Base-by-base conservation (phyloP, 2,113 vertebrate species). In the Spheniscus mendiculus region DNA sequence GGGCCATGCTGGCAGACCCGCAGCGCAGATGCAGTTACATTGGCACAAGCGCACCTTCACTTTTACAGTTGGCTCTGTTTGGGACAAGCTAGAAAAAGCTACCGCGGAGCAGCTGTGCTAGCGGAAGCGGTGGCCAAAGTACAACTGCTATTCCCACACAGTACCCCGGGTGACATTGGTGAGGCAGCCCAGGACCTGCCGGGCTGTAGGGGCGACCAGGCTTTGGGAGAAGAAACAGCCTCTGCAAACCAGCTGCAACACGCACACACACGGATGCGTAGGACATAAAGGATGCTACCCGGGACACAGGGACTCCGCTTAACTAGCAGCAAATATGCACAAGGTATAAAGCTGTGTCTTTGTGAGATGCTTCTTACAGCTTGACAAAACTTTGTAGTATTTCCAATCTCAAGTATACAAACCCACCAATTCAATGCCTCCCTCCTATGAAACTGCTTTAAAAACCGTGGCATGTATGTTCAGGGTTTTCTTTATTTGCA, bases 11-110 rank as follows among this genome's bases (percentile, higher is more conserved):
- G 32, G 66, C 52, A 42, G 47, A 27, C 38, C 45, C 2, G 1
- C 22, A 6, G n/a, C 1, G 2, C n/a, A 9, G 40, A 13, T 7
- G 19, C 12, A 10, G 59, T 12, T 11, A 13, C 9, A 2, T 0
- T 22, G 36, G 12, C 87, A 63, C 0, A 0, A 45, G 52, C 2
- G 1, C 50, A 36, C 56, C 76, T 34, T 58, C 11, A 12, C 63
- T 45, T 23, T 5, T n/a, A 40, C 25, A 42, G 34, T 0, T 23
- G 63, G 29, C 15, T 42, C 25, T 3, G 25, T 7, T 15, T 11
- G 63, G 62, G 70, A 42, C 16, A 52, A 20, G 29, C 15, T 7
- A 59, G 49, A 32, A 55, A 44, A 61, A 11, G 26, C 50, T 47
- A 15, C 27, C 2, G 2, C 34, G 34, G 49, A 80, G 34, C 67